These are phyloP conservation scores for Oceanites oceanicus DNA, from an alignment of 2,113 vertebrate species.

Conservation along the genomic window DNA sequence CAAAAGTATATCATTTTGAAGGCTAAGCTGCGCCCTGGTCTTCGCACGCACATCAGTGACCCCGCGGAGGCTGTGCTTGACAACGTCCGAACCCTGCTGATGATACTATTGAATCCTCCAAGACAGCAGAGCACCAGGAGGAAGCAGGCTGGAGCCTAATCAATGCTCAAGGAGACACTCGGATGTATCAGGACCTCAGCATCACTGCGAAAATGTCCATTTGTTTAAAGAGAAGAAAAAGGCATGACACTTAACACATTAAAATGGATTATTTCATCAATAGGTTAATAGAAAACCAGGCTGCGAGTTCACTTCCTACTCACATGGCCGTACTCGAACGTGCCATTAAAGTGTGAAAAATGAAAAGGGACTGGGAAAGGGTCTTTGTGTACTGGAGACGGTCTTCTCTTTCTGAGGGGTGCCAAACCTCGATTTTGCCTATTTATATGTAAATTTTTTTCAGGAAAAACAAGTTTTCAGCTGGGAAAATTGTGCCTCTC, in stretches of 20 bases:
- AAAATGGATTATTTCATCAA: slow-evolving; percentile 78
- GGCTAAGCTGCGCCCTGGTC: background rate
- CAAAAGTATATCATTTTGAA: background rate
- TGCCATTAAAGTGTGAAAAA: slow-evolving; percentile 61
- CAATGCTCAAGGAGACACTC: background rate
- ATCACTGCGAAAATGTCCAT: slow-evolving; percentile 18
- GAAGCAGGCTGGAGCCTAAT: background rate
- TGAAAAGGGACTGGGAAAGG: background rate
- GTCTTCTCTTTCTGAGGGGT: background rate
- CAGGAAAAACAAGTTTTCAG: slow-evolving; percentile 14
- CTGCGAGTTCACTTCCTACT: slow-evolving; percentile 49
- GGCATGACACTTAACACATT: slow-evolving; percentile 43
- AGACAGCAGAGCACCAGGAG: background rate
- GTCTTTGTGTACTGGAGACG: background rate
- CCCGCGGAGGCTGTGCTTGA: rapidly evolving
- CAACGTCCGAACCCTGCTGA: background rate
- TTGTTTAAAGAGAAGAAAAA: slow-evolving; percentile 56
- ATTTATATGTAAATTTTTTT: slow-evolving; percentile 79
- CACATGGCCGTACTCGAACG: background rate
- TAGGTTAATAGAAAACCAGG: slow-evolving; percentile 76
- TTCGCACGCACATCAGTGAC: background rate
- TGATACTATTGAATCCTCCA: background rate
- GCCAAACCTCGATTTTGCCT: slow-evolving; percentile 21
- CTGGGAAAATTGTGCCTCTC: background rate
- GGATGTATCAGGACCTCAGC: background rate